Base-by-base conservation (phyloP, 2,113 vertebrate genomes). In the Grantiella picta region DNA sequence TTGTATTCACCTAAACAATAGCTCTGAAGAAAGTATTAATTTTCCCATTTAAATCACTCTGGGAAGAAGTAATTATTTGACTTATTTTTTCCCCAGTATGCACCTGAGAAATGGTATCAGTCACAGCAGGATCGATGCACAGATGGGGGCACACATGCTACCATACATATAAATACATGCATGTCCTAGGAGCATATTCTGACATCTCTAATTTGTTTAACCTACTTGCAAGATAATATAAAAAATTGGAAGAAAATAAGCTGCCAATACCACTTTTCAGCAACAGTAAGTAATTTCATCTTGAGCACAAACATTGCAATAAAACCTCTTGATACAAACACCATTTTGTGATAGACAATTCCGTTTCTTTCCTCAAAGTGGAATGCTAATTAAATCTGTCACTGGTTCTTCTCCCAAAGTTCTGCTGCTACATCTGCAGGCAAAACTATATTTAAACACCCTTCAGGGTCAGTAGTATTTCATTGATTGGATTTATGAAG, bases 361-460 rank as follows among this genome's bases (percentile, higher is more conserved):
- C 47, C 23, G 6, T 95, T 94, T 94, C 92, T 90, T 92, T 92
- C 66, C 66, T 86, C 82, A 56, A 81, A 84, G 24, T 71, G 29
- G 63, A 95, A 91, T 78, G 64, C 69, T 88, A 97, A 94, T 97
- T 95, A 97, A 91, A 93, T 96, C 89, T 85, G 80, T 84, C 64
- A 71, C 47, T 24, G 1, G 27, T 85, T 95, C 89, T 93, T 75
- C 80, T 96, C 88, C 76, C 86, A 95, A 95, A 93, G 86, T 79
- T 86, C 86, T 96, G 83, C 73, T 96, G 64, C 80, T 91, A 52
- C 75, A 59, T 94, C 82, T 95, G 82, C 79, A 91, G 86, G 82
- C 82, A 86, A 92, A 93, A 91, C 56, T 94, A 64, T 88, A 65
- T 90, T 97, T 96, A 89, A 97, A 96, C 78, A 65, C 21, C 69